Evolutionary conservation across 2,888 invertebrate species (phyloP).

Genomic region (Drosophila borborema): DNA sequence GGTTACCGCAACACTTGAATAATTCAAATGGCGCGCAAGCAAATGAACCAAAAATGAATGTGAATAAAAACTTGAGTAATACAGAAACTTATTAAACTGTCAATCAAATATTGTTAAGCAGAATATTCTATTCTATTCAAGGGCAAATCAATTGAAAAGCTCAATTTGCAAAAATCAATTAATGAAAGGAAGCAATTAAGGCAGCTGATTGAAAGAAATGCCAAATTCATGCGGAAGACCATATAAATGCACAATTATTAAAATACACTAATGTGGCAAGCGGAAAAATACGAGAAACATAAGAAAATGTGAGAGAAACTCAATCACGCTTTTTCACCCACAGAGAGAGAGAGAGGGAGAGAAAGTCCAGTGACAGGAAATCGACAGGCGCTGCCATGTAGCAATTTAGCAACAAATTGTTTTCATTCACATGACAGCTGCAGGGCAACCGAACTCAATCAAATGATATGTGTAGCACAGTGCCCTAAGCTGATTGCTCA

Average conservation of each 20-base stretch:
- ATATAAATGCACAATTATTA: conserved; percentile 60
- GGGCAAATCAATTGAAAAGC: background rate
- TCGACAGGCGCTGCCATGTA: conserved; percentile 59
- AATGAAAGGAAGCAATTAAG: conserved; percentile 48
- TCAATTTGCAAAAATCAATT: conserved; percentile 44
- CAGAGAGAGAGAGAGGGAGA: too few species aligned
- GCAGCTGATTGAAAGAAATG: conserved; percentile 18
- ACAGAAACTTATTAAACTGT: background rate
- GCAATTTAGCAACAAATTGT: conserved; percentile 75
- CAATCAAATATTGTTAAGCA: background rate
- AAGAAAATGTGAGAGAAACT: background rate
- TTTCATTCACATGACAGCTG: conserved; percentile 69
- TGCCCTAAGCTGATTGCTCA: conserved; percentile 31
- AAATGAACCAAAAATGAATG: background rate
- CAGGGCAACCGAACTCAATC: conserved; percentile 56
- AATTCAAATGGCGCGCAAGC: background rate
- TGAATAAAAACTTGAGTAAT: background rate
- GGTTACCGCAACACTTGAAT: background rate
- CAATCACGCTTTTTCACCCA: conserved; percentile 1
- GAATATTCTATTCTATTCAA: too few species aligned
- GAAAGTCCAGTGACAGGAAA: conserved; percentile 58
- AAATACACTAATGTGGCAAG: conserved; percentile 19
- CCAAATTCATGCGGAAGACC: conserved; percentile 51
- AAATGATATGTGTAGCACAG: conserved; percentile 37
- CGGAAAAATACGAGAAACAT: background rate